Percentiles rank a stretch among this genome's conserved stretches.
phyloP scores from a whole-genome alignment of 2,113 vertebrate genomes.

The Pedetes capensis region DNA sequence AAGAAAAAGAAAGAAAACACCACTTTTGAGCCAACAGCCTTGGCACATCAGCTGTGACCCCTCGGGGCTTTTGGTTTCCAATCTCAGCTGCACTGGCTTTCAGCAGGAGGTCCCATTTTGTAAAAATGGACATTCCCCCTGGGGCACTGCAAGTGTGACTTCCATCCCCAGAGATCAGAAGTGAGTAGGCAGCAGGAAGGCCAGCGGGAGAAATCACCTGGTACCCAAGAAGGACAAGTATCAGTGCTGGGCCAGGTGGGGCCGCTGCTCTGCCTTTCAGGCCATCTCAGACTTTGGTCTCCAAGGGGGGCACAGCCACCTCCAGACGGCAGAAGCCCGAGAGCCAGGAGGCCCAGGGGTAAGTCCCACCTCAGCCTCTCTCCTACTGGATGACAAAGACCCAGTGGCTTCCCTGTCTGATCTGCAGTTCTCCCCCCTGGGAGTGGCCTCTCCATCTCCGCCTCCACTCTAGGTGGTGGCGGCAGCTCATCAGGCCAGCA shows the following conservation, averaged over 20 bases:
- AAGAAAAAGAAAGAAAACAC: too few relatives aligned
- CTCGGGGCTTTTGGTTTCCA: background rate
- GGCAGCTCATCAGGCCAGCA: too few relatives aligned
- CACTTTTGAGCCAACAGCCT: too few relatives aligned
- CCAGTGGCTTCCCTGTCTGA: background rate
- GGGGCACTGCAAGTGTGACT: background rate
- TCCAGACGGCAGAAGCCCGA: background rate
- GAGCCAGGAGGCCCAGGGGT: background rate
- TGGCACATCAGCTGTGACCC: too few relatives aligned
- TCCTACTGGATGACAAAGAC: too few relatives aligned
- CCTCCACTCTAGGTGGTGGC: too few relatives aligned
- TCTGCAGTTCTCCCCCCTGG: background rate
- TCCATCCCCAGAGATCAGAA: background rate
- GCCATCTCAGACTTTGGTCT: too few relatives aligned
- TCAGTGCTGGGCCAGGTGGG: accelerated
- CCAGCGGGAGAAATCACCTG: too few relatives aligned
- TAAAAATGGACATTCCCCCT: background rate
- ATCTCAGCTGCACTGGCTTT: background rate
- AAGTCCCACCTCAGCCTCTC: background rate
- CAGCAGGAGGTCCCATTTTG: too few relatives aligned
- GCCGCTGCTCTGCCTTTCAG: too few relatives aligned
- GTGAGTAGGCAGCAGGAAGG: background rate
- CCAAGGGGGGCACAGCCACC: too few relatives aligned
- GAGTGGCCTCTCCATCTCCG: background rate
- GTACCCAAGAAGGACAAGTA: too few relatives aligned